Base-by-base conservation (phyloP, 1,140 invertebrate genomes). In the Papilio glaucus region DNA sequence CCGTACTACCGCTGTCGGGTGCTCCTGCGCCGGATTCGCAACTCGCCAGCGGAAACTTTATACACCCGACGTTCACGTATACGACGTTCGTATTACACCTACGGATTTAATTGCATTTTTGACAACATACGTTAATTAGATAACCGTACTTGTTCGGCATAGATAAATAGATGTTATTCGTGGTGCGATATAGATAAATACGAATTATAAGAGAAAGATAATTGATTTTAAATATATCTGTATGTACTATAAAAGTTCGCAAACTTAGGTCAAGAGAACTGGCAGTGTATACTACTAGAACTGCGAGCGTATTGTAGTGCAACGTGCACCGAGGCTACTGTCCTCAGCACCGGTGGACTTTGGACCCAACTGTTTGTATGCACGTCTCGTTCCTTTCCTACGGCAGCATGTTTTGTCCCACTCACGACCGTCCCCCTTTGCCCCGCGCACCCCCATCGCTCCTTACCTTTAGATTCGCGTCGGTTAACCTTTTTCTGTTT, bases 321-420 rank as follows among this genome's bases (percentile, higher is more conserved):
- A 79, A 77, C 75, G 72, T 80, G 75, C 77, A 76, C 72, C 77
- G 85, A 82, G 84, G 86, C 86, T 86, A 87, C 85, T 86, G 84
- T 86, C 83, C 87, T 84, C 78, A 80, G 79, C 80, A 79, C 62
- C 75, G 76, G 80, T 80, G 87, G 86, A 92, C 90, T 91, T 90
- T 91, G 85, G 84, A 89, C 88, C 77, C 76, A 78, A 79, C 76
- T 89, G 86, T 90, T 90, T 83, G 79, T 89, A 83, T 85, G 76
- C 76, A 75, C 77, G 77, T 90, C 87, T 81, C 83, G 79, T 83
- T 90, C 82, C 49, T 82, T n/a, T 82, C 87, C 72, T 79, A 71
- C 60, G 74, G 70, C 72, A 65, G 24, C 67, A 72, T 63, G 74
- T 73, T 75, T 72, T 71, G 77, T 86, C 83, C 78, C 77, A 49